Evolutionary conservation across 2,113 vertebrate genomes (phyloP).

Genomic region (Heterocephalus glaber): DNA sequence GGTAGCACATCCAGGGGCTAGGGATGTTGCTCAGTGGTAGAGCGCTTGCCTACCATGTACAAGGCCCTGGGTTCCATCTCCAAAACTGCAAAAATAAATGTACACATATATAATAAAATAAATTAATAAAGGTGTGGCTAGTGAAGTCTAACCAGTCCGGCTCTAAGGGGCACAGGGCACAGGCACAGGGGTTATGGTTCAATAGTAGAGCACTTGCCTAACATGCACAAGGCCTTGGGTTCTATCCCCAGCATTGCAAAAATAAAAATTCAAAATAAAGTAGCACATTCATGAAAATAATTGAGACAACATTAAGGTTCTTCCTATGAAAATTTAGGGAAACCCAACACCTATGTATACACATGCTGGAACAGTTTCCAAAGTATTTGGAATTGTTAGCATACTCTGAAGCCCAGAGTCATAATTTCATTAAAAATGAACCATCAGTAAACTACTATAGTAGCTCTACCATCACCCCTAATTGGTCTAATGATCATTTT

Average conservation of each 20-base stretch:
- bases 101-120: not conserved
- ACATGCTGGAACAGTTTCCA: not conserved
- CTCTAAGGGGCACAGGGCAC: not conserved
- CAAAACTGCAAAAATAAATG: not conserved
- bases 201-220: not conserved
- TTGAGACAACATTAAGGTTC: slow-evolving; percentile 1
- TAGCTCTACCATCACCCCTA: not conserved
- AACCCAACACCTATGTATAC: not conserved
- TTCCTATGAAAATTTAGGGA: slow-evolving; percentile 39
- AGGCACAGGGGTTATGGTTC: not conserved
- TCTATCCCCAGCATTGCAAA: not conserved
- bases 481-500: slow-evolving; percentile 29
- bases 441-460: not conserved
- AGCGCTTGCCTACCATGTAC: not conserved
- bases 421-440: slow-evolving; percentile 42
- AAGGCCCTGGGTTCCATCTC: not conserved
- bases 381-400: slow-evolving; percentile 17
- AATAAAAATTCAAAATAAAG: not conserved
- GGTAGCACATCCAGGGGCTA: not conserved
- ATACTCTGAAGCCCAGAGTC: not conserved
- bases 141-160: not conserved
- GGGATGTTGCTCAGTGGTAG: not conserved
- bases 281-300: slow-evolving; percentile 36
- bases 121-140: not conserved
- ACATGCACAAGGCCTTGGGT: not conserved